A percentile compares a stretch with the other conserved stretches of the same genome.
Evolutionary conservation across 2,113 vertebrate genomes (phyloP).

Genomic region (Ornithorhynchus anatinus): DNA sequence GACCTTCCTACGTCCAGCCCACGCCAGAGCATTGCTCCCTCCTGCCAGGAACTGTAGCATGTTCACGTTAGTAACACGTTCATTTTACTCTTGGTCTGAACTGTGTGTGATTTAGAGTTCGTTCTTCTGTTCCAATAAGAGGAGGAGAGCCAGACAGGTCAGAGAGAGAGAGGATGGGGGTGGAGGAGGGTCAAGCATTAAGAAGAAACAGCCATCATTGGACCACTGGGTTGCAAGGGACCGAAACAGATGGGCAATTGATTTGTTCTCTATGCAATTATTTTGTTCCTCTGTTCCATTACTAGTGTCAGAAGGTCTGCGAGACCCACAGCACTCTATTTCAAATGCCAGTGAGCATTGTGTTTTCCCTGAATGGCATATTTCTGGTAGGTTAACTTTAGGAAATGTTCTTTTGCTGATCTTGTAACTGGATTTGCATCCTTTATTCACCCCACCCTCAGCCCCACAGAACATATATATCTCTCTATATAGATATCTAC

Average conservation of each 20-base stretch:
- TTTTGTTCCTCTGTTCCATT: neutral
- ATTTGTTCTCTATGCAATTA: slow-evolving; percentile 15
- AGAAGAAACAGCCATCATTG: slow-evolving; percentile 20
- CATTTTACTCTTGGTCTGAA: no score
- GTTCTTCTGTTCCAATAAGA: slow-evolving; percentile 32
- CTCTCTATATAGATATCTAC: no score
- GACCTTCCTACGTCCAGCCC: no score
- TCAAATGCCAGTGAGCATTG: neutral
- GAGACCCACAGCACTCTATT: neutral
- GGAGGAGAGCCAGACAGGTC: slow-evolving; percentile 15
- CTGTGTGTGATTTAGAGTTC: no score
- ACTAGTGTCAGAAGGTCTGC: neutral
- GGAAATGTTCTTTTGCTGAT: no score
- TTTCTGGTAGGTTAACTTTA: no score
- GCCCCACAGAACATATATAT: no score
- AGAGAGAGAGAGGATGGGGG: neutral
- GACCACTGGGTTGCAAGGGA: slow-evolving; percentile 36
- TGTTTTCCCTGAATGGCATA: neutral
- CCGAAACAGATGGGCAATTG: slow-evolving; percentile 30
- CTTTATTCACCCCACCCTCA: no score
- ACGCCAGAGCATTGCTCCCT: no score
- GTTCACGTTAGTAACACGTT: no score
- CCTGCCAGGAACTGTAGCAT: no score
- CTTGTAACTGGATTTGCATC: no score
- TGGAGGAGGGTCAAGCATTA: neutral